Conservation (phyloP, 2,797 vertebrate genomes). For the Acridotheres tristis region DNA sequence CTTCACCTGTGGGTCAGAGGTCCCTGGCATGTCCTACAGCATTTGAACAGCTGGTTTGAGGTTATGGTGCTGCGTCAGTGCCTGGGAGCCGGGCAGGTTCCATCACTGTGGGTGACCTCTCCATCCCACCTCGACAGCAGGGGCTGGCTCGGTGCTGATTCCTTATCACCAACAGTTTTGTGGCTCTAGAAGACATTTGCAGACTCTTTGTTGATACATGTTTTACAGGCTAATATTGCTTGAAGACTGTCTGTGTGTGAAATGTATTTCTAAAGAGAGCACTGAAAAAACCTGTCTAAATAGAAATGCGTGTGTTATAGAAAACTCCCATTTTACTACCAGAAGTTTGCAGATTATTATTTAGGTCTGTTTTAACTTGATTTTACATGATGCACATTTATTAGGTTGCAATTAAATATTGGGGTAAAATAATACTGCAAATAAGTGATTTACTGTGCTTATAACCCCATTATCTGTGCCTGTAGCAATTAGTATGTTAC, state of each 20-base stretch:
- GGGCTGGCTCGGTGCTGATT: accelerated
- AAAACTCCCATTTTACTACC: not conserved
- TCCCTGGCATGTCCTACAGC: constrained; percentile 12
- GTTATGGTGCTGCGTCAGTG: not conserved
- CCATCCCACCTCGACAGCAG: not conserved
- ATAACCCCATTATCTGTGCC: not conserved
- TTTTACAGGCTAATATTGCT: not conserved
- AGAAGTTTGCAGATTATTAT: not conserved
- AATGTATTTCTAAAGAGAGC: not conserved
- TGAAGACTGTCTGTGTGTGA: not conserved
- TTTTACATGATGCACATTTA: not conserved
- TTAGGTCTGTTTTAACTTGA: constrained; percentile 18
- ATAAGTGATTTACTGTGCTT: not conserved
- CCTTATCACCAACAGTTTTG: not conserved
- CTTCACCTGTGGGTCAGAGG: constrained; percentile 29
- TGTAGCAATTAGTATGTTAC: not conserved
- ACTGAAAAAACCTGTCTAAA: not conserved
- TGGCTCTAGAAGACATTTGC: not conserved
- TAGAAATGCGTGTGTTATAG: not conserved
- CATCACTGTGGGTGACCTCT: not conserved
- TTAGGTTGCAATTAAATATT: not conserved
- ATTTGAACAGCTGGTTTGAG: constrained; percentile 64
- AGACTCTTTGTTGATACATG: not conserved
- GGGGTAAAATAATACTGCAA: not conserved
- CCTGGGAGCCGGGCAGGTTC: not conserved